These are phyloP conservation scores for Eumeta japonica DNA, from an alignment of 1,140 invertebrate species.

Conservation along the genomic window DNA sequence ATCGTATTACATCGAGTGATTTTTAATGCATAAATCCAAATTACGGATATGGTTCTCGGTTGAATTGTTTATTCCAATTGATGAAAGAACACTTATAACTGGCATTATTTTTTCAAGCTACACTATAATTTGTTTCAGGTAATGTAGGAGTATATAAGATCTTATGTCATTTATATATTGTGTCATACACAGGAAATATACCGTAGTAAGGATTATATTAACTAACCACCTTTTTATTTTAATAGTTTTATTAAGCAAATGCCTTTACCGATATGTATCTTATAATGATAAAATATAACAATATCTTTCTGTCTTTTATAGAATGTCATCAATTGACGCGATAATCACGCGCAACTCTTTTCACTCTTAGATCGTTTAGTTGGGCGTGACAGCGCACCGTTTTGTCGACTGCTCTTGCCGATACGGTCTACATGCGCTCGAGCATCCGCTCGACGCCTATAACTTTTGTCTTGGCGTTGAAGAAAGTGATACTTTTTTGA, in stretches of 20 bases:
- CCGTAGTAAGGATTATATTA: too few relatives aligned
- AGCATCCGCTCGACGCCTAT: constrained; percentile 36
- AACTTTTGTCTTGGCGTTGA: constrained; percentile 32
- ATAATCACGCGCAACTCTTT: constrained; percentile 12
- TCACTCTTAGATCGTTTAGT: constrained; percentile 32
- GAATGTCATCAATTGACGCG: neutral
- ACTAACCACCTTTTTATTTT: too few relatives aligned
- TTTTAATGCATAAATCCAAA: neutral
- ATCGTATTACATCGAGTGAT: neutral
- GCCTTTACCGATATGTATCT: too few relatives aligned
- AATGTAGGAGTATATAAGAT: neutral
- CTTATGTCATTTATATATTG: neutral
- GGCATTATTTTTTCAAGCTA: neutral
- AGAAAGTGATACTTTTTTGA: constrained; percentile 1
- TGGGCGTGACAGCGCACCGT: constrained; percentile 39
- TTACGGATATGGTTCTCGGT: neutral
- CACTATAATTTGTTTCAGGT: neutral
- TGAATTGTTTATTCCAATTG: neutral
- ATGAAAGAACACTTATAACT: neutral
- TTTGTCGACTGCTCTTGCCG: constrained; percentile 43
- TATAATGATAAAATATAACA: too few relatives aligned
- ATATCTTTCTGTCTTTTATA: neutral
- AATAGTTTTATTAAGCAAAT: constrained; percentile 1
- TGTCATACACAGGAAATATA: too few relatives aligned
- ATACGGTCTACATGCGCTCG: constrained; percentile 47